Percentiles rank a stretch among this genome's conserved stretches.
These are phyloP conservation scores for Electrona antarctica DNA, from an alignment of 2,113 vertebrate genomes.

Conservation along the genomic window DNA sequence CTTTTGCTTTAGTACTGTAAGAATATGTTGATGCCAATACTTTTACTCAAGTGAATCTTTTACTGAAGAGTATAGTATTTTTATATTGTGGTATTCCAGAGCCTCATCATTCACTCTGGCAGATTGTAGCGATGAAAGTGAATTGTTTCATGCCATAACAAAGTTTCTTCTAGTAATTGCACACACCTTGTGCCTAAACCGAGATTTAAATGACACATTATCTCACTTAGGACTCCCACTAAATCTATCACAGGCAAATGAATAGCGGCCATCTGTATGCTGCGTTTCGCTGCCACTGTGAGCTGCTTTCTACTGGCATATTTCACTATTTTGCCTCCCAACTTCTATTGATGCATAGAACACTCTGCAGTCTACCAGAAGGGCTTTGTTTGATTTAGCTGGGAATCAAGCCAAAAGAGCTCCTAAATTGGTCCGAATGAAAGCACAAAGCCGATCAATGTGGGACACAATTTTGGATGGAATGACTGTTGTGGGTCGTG, in stretches of 20 bases:
- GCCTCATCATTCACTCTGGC: background rate
- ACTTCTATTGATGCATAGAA: slow-evolving; percentile 63
- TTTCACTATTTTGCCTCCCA: slow-evolving; percentile 58
- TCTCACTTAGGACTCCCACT: slow-evolving; percentile 28
- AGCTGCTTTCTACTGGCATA: slow-evolving; percentile 63
- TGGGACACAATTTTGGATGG: slow-evolving; percentile 51
- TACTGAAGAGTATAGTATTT: background rate
- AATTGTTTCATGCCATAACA: background rate
- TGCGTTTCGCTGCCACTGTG: slow-evolving; percentile 42
- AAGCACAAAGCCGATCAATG: slow-evolving; percentile 68
- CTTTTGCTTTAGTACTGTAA: too few relatives aligned
- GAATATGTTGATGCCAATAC: too few relatives aligned
- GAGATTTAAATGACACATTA: slow-evolving; percentile 3
- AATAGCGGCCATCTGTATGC: slow-evolving; percentile 63
- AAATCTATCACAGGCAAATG: slow-evolving; percentile 46
- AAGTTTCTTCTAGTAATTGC: background rate
- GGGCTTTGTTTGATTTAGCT: slow-evolving; percentile 74
- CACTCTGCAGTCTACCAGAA: slow-evolving; percentile 67
- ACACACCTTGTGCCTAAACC: slow-evolving; percentile 28
- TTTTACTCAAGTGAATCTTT: too few relatives aligned
- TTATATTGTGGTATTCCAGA: too few relatives aligned
- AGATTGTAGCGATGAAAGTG: background rate
- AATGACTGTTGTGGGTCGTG: slow-evolving; percentile 37
- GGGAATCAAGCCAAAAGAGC: slow-evolving; percentile 71
- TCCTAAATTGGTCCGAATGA: slow-evolving; percentile 70